Evolutionary conservation across 2,888 invertebrate genomes (phyloP).

Genomic region (Tenthredo distinguenda): DNA sequence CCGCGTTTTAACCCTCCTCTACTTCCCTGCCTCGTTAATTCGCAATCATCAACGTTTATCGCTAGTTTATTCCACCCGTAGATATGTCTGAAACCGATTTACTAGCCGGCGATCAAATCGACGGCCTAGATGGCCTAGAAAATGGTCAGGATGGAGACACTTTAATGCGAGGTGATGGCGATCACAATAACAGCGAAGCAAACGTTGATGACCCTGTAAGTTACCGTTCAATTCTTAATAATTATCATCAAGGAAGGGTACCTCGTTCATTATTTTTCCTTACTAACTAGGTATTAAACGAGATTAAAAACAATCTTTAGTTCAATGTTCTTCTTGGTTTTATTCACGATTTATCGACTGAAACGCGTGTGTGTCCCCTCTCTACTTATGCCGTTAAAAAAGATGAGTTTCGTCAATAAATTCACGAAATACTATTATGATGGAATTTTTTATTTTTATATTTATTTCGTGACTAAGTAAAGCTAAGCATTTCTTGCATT

Average conservation of each 20-base stretch:
- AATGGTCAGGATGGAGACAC: conserved; percentile 77
- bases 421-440: neutral
- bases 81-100: conserved; percentile 77
- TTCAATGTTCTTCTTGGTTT: neutral
- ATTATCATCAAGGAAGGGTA: neutral
- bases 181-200: conserved; percentile 73
- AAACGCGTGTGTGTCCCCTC: neutral
- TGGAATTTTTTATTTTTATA: too few relatives aligned
- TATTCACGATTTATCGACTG: conserved; percentile 7
- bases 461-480: neutral
- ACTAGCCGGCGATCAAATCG: conserved; percentile 76
- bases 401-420: neutral
- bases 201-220: conserved; percentile 77
- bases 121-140: conserved; percentile 77
- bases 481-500: conserved; percentile 8
- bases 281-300: neutral
- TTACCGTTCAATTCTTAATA: conserved; percentile 4
- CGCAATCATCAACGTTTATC: conserved; percentile 31
- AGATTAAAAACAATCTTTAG: neutral
- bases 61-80: conserved; percentile 52
- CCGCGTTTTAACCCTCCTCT: conserved; percentile 28
- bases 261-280: neutral
- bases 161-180: conserved; percentile 75
- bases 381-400: neutral
- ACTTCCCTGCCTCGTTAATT: neutral